Percentiles rank a stretch among this genome's conserved stretches.
phyloP scores from a whole-genome alignment of 1,140 invertebrate species.

The Aricia agestis region DNA sequence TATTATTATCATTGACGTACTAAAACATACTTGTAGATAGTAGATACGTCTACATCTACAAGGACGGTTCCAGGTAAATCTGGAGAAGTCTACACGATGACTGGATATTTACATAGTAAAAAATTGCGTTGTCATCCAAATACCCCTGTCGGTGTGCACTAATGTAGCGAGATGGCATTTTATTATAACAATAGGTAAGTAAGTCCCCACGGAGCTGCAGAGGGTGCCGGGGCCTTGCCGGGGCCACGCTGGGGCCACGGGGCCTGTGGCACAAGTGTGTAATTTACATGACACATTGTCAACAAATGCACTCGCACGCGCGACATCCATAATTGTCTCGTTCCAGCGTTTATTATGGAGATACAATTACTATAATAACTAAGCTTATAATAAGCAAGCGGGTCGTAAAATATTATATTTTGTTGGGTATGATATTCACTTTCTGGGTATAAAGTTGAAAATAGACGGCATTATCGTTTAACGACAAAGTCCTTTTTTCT shows the following conservation, averaged over 20 bases:
- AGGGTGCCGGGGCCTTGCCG: conserved; percentile 29
- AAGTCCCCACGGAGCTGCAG: conserved; percentile 39
- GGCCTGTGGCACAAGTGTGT: conserved; percentile 43
- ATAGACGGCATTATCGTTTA: no score
- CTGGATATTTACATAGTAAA: no score
- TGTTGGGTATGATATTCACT: neutral
- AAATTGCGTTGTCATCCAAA: no score
- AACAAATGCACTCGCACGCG: conserved; percentile 47
- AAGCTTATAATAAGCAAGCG: neutral
- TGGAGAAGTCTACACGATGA: no score
- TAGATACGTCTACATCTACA: no score
- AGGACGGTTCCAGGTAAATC: no score
- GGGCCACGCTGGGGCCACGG: conserved; percentile 23
- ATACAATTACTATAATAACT: neutral
- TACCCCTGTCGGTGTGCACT: conserved; percentile 36
- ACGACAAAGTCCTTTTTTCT: no score
- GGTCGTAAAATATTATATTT: no score
- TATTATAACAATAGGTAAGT: conserved; percentile 68
- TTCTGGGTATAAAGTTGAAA: neutral
- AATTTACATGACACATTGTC: conserved; percentile 67
- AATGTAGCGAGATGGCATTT: conserved; percentile 63
- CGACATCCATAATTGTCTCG: conserved; percentile 39
- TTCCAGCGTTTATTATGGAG: conserved; percentile 8
- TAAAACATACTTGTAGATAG: no score
- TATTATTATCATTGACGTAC: no score